Base-by-base conservation (phyloP, 2,888 invertebrate species). In the Athalia circularis region DNA sequence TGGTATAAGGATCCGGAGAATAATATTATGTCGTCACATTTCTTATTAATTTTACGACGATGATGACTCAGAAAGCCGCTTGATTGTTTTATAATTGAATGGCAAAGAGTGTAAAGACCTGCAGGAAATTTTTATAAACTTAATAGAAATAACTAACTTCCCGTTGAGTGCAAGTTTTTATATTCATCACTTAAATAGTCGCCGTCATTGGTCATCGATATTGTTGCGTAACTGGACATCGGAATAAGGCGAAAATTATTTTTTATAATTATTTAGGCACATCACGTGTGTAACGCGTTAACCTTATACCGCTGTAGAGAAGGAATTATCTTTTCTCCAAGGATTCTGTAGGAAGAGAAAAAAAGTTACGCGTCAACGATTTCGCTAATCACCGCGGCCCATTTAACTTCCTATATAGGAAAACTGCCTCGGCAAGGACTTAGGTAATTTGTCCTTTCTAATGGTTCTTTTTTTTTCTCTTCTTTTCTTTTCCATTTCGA, bases 31-130 rank as follows among this genome's bases (percentile, higher is more conserved):
- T 68, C 68, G 52, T 68, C 68, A 29, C 29, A 54, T 54, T 13
- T 68, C 52, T 54, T 68, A n/a, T 68, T 68, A 68, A 52, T 43
- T 54, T 29, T 68, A 15, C 68, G 6, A 48, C 11, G 52, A 7
- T 6, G 54, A 68, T 68, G 68, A 68, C 68, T 68, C 68, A 9
- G 29, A n/a, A 47, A 15, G 15, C 7, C 43, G n/a, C 52, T 68
- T 68, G 68, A 68, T 68, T 68, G 52, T 68, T 68, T 68, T 68
- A 68, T 68, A 68, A 68, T 68, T 68, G 68, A 68, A 68, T 68
- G 68, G 54, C 68, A 52, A 7, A 68, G 54, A 50, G n/a, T 43
- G 54, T 52, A 52, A 68, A 68, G 54, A 43, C 43, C 9, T 11
- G 6, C 5, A 3, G 1, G 29, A 50, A 50, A 29, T 29, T 29